phyloP scores from a whole-genome alignment of 1,140 invertebrate genomes.

The Bicyclus anynana region DNA sequence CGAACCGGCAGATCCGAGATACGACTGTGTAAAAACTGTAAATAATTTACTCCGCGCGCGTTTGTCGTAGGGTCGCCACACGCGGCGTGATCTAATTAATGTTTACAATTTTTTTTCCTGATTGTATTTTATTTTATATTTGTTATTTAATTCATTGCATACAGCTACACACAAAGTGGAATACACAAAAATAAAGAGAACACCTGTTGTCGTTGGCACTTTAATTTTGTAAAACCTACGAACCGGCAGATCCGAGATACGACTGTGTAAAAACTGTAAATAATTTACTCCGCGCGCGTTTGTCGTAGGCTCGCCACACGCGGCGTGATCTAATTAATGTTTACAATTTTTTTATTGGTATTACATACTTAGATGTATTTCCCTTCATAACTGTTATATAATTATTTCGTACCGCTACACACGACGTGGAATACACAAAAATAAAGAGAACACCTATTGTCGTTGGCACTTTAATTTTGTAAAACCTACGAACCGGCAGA shows the following conservation, averaged over 20 bases:
- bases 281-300: constrained; percentile 17
- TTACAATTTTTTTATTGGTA: too few relatives aligned
- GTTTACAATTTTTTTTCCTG: too few relatives aligned
- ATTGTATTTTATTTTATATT: too few relatives aligned
- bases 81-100: constrained; percentile 2
- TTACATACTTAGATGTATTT: too few relatives aligned
- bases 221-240: constrained; percentile 39
- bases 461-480: constrained; percentile 35
- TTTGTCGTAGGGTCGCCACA: constrained; percentile 4
- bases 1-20: constrained; percentile 15
- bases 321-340: constrained; percentile 1
- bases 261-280: constrained; percentile 35
- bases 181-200: too few relatives aligned
- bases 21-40: constrained; percentile 34
- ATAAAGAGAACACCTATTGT: constrained; percentile 16
- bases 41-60: constrained; percentile 17
- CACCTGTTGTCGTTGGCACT: constrained; percentile 30
- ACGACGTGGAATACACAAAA: too few relatives aligned
- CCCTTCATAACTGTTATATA: too few relatives aligned
- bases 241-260: constrained; percentile 21
- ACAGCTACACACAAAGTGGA: too few relatives aligned
- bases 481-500: constrained; percentile 31
- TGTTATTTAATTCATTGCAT: too few relatives aligned
- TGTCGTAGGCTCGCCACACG: constrained; percentile 5
- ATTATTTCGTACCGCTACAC: too few relatives aligned